phyloP scores from a whole-genome alignment of 2,113 vertebrate species.

The Cephalopholis sonnerati region DNA sequence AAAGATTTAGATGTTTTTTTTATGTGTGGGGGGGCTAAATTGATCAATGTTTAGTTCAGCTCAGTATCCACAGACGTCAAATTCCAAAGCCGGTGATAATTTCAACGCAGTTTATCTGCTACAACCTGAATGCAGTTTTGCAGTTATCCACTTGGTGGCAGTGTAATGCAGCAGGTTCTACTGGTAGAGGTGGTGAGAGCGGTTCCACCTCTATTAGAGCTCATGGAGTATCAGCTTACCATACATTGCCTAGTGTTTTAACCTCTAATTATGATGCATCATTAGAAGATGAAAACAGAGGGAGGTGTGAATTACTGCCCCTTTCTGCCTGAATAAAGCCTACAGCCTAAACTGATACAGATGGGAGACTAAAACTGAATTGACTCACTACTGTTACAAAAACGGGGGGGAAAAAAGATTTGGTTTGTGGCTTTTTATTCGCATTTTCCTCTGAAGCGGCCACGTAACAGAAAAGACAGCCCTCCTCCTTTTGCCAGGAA shows the following conservation, averaged over 20 bases:
- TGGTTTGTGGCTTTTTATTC: constrained; percentile 5
- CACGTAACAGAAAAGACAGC: constrained; percentile 6
- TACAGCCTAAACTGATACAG: constrained; percentile 22
- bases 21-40: neutral
- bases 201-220: neutral
- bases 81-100: constrained; percentile 1
- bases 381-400: neutral
- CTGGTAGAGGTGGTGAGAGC: neutral
- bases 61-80: neutral
- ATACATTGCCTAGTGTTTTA: constrained; percentile 6
- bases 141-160: constrained; percentile 62
- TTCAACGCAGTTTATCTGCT: neutral
- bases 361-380: constrained; percentile 16
- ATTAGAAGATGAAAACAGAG: neutral
- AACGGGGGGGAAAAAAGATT: neutral
- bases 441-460: constrained; percentile 18
- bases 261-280: constrained; percentile 33
- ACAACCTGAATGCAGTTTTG: neutral
- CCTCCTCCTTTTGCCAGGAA: constrained; percentile 8
- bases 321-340: neutral
- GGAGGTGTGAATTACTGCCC: neutral
- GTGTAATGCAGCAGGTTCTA: constrained; percentile 32
- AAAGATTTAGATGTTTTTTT: neutral
- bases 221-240: constrained; percentile 3
- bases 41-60: neutral